Evolutionary conservation across 2,113 vertebrate genomes (phyloP).

Genomic region (Dromas ardeola): DNA sequence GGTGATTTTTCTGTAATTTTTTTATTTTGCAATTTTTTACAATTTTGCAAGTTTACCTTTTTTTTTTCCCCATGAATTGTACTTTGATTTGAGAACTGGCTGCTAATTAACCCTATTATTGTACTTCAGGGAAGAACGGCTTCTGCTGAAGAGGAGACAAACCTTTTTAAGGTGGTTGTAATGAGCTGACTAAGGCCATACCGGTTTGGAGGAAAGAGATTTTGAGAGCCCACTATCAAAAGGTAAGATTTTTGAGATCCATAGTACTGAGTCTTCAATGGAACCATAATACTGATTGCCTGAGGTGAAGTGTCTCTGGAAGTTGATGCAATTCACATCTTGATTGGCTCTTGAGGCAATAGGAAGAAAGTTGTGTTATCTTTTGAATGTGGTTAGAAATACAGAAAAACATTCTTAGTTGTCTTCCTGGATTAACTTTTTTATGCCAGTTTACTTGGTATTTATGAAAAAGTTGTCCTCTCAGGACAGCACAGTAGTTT

Average conservation of each 20-base stretch:
- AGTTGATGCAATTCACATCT: not conserved
- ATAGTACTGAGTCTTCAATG: not conserved
- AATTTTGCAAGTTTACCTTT: not conserved
- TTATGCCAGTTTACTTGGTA: not conserved
- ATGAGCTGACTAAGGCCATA: not conserved
- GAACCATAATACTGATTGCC: not conserved
- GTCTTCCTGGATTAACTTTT: not conserved
- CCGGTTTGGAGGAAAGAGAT: not conserved
- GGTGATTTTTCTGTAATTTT: not conserved
- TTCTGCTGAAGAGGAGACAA: not conserved
- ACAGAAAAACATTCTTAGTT: not conserved
- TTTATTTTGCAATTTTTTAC: not conserved
- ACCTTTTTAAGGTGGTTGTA: not conserved
- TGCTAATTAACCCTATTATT: not conserved
- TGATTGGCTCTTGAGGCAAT: not conserved
- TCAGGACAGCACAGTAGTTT: not conserved
- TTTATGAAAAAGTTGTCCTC: not conserved
- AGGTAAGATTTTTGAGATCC: slow-evolving; percentile 1
- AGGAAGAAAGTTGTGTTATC: not conserved
- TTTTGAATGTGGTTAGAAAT: not conserved
- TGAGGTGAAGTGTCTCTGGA: not conserved
- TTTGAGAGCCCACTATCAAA: not conserved
- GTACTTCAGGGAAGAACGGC: not conserved
- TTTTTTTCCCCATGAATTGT: not conserved
- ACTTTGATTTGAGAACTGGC: not conserved